phyloP scores from a whole-genome alignment of 2,888 invertebrate genomes.

The Stenichneumon culpator region DNA sequence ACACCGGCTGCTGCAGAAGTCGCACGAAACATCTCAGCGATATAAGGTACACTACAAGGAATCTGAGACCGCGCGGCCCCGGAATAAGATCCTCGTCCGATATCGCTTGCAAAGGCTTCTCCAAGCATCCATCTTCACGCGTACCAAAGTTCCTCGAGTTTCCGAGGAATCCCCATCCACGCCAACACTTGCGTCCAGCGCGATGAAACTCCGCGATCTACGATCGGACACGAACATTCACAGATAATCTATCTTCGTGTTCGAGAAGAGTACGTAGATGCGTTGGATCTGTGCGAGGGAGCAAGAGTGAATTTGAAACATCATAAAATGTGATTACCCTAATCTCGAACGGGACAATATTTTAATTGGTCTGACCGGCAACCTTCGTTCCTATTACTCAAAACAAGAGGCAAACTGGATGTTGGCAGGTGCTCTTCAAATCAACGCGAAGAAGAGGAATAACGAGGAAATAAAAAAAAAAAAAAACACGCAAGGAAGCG shows the following conservation, averaged over 20 bases:
- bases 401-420: constrained; percentile 2
- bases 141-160: constrained; percentile 35
- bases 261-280: background rate
- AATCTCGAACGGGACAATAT: constrained; percentile 60
- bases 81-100: constrained; percentile 54
- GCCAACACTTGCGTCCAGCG: background rate
- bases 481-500: background rate
- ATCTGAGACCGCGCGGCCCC: constrained; percentile 36
- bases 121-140: constrained; percentile 21
- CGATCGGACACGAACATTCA: background rate
- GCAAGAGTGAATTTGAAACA: constrained; percentile 16
- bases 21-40: constrained; percentile 23
- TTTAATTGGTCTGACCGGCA: constrained; percentile 45
- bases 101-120: constrained; percentile 48
- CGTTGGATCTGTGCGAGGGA: background rate
- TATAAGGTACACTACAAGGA: constrained; percentile 41
- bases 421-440: constrained; percentile 66
- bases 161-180: background rate
- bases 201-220: background rate
- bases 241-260: background rate
- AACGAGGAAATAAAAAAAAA: constrained; percentile 48
- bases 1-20: constrained; percentile 53
- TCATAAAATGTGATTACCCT: constrained; percentile 56
- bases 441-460: constrained; percentile 59
- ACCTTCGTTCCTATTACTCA: constrained; percentile 6